Base-by-base conservation (phyloP, 1,140 invertebrate species). In the Drosophila asahinai region DNA sequence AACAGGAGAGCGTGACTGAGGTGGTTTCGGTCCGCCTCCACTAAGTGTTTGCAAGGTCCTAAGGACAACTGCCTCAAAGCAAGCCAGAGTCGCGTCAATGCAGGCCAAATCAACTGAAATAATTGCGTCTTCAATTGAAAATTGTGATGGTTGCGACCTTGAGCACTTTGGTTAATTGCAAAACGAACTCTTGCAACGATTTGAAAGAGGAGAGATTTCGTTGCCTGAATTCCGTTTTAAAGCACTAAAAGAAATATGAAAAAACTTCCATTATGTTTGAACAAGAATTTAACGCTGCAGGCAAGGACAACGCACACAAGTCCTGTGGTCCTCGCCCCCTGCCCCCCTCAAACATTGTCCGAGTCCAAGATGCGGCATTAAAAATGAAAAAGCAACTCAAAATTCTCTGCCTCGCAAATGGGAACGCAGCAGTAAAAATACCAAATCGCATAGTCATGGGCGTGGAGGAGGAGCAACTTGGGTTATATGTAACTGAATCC, bases 221-320 rank as follows among this genome's bases (percentile, higher is more conserved):
- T n/a, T n/a, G n/a, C n/a, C n/a, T n/a, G n/a, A n/a, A n/a, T n/a
- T n/a, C n/a, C n/a, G 43, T 25, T 59, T 86, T 81, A 73, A 84
- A 77, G 70, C 47, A 38, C 58, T 19, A 40, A 62, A 81, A 49
- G 54, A 74, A 74, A 80, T 76, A 52, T 70, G 48, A 45, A 61
- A 77, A 70, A 87, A 77, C 83, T 87, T 55, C 42, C 72, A 83
- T 74, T 87, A 83, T 83, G 77, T 87, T 87, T 83, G 77, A 83
- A 74, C 77, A 87, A 87, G 83, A 87, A 87, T 87, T 87, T 87
- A 77, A 83, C 65, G 83, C 83, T 83, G 63, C 66, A 71, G 83
- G 83, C 83, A 71, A 87, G 84, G 83, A 77, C 81, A 66, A 73
- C 33, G 70, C 70, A 73, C 68, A 73, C 67, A 60, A 73, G 45